A percentile compares a stretch with the other conserved stretches of the same genome.
Evolutionary conservation across 2,888 invertebrate genomes (phyloP).

Genomic region (Watsonalla binaria): DNA sequence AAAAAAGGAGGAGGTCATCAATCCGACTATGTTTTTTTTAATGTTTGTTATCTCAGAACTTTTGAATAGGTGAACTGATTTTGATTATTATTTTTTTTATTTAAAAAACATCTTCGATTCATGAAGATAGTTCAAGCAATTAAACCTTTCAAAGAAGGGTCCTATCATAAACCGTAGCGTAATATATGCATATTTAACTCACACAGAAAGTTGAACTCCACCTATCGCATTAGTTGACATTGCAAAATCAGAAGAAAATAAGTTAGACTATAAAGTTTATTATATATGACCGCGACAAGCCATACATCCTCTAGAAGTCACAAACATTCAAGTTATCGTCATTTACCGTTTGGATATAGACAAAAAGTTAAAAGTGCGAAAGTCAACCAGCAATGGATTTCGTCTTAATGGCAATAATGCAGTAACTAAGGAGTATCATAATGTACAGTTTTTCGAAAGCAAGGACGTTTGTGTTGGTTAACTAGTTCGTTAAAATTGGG

Average conservation of each 20-base stretch:
- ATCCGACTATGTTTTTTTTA: too few species aligned
- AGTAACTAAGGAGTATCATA: not conserved
- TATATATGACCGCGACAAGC: constrained; percentile 3
- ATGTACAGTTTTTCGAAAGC: constrained; percentile 43
- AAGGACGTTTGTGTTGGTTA: constrained; percentile 41
- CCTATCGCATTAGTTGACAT: constrained; percentile 4
- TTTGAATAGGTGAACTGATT: too few species aligned
- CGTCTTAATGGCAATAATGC: not conserved
- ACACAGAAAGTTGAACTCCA: not conserved
- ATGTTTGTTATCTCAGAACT: too few species aligned
- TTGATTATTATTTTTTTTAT: too few species aligned
- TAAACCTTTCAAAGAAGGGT: too few species aligned
- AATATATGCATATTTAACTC: not conserved
- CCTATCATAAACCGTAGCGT: too few species aligned
- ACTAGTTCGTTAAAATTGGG: constrained; percentile 24
- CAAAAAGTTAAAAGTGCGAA: not conserved
- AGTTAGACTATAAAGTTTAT: constrained; percentile 17
- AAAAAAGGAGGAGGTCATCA: too few species aligned
- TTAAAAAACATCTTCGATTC: too few species aligned
- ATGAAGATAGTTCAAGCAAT: too few species aligned
- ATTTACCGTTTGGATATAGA: not conserved
- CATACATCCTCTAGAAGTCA: not conserved
- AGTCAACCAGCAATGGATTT: constrained; percentile 3
- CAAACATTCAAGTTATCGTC: not conserved
- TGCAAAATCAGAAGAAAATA: constrained; percentile 15